These are phyloP conservation scores for Pollenia amentaria DNA, from an alignment of 2,888 invertebrate genomes.

Conservation along the genomic window DNA sequence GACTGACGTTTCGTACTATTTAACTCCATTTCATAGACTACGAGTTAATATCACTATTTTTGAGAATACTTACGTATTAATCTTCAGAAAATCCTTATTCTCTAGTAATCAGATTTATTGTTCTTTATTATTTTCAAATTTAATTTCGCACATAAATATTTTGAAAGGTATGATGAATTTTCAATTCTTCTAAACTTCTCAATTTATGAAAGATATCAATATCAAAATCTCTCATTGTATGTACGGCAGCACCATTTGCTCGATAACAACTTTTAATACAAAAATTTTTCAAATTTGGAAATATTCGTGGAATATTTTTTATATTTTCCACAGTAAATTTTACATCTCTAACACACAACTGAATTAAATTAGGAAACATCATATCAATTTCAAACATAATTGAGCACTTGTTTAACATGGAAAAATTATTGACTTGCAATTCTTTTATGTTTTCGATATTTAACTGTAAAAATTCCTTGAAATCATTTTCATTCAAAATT, in stretches of 20 bases:
- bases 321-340: conserved; percentile 13
- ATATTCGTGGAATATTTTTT: neutral
- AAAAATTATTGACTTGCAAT: conserved; percentile 46
- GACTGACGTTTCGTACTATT: too few species aligned
- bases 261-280: conserved; percentile 41
- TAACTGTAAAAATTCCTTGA: conserved; percentile 33
- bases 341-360: conserved; percentile 39
- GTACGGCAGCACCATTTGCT: conserved; percentile 40
- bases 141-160: conserved; percentile 32
- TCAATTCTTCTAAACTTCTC: conserved; percentile 17
- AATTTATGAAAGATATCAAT: conserved; percentile 30
- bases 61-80: too few species aligned
- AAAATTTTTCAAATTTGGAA: conserved; percentile 13
- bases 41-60: too few species aligned
- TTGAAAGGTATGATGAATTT: conserved; percentile 33
- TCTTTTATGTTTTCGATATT: conserved; percentile 13
- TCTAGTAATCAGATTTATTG: too few species aligned
- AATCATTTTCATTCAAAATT: conserved; percentile 1
- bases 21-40: too few species aligned
- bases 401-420: conserved; percentile 10
- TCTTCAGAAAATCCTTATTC: too few species aligned
- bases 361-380: conserved; percentile 7
- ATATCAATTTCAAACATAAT: conserved; percentile 5
- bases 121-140: neutral
- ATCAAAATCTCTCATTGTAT: conserved; percentile 39